Evolutionary conservation across 2,888 invertebrate genomes (phyloP).

Genomic region (Mimumesa dahlbomi): DNA sequence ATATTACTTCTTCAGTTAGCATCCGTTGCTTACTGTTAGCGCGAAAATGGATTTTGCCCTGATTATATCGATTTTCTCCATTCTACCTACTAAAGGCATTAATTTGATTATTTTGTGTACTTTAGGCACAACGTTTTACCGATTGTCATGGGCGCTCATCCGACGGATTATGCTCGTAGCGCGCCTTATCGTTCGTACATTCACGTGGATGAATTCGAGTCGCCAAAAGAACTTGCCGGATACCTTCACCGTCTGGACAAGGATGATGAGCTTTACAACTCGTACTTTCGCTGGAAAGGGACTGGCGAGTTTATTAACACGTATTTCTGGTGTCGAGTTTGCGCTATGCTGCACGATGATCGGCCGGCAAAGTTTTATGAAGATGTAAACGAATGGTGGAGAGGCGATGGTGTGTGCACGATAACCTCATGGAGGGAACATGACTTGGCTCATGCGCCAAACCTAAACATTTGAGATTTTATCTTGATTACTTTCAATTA

Average conservation of each 20-base stretch:
- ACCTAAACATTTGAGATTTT: too few species aligned
- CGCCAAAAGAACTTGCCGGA: slow-evolving; percentile 91
- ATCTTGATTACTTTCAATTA: too few species aligned
- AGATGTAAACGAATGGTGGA: slow-evolving; percentile 97
- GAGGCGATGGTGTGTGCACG: slow-evolving; percentile 90
- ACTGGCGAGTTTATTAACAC: slow-evolving; percentile 98
- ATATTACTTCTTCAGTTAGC: too few species aligned
- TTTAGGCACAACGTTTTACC: slow-evolving; percentile 91
- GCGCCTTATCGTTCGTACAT: slow-evolving; percentile 96
- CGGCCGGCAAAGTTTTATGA: slow-evolving; percentile 84
- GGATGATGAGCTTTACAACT: slow-evolving; percentile 95
- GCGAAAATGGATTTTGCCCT: not conserved
- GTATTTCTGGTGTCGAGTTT: slow-evolving; percentile 95
- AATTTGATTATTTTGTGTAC: too few species aligned
- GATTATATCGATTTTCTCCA: too few species aligned
- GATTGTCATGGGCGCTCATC: slow-evolving; percentile 97
- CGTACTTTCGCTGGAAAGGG: slow-evolving; percentile 96
- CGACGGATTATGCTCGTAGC: slow-evolving; percentile 93
- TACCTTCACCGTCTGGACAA: slow-evolving; percentile 92
- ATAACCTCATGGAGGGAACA: slow-evolving; percentile 85
- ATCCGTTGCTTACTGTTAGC: too few species aligned
- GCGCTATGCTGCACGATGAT: slow-evolving; percentile 90
- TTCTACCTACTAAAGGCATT: too few species aligned
- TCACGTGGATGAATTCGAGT: slow-evolving; percentile 96
- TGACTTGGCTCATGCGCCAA: slow-evolving; percentile 62